Evolutionary conservation across 2,797 vertebrate genomes (phyloP).

Genomic region (Gymnoscopelus microlampas): DNA sequence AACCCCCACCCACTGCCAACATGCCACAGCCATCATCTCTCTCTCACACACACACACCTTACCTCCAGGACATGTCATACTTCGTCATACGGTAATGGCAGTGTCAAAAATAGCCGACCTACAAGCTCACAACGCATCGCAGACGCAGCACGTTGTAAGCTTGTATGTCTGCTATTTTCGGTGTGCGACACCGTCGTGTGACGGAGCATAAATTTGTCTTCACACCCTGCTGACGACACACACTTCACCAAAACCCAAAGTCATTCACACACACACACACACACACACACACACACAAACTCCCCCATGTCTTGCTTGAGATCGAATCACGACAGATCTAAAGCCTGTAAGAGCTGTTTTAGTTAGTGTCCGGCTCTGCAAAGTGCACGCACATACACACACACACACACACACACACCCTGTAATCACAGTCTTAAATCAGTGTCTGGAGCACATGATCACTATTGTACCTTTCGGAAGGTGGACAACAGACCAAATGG

Average conservation of each 20-base stretch:
- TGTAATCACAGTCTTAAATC: neutral
- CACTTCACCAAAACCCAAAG: too few species aligned
- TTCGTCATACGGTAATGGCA: neutral
- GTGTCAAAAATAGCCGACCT: too few species aligned
- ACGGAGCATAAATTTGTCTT: too few species aligned
- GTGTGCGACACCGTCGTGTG: too few species aligned
- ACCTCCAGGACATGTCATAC: neutral
- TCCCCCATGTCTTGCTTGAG: neutral
- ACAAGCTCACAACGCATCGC: too few species aligned
- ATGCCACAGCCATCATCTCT: conserved; percentile 23
- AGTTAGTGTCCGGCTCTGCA: conserved; percentile 28
- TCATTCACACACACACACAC: neutral
- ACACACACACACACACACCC: neutral
- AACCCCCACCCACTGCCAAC: conserved; percentile 22
- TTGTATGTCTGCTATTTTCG: too few species aligned
- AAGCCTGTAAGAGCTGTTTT: conserved; percentile 17
- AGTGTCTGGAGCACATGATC: neutral
- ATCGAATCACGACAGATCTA: conserved; percentile 33
- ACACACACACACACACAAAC: neutral
- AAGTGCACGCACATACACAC: neutral
- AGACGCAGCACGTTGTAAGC: too few species aligned
- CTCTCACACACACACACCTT: conserved; percentile 8
- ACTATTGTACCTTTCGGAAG: neutral
- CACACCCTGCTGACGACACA: neutral
- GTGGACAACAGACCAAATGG: conserved; percentile 8